A percentile compares a stretch with the other conserved stretches of the same genome.
Conservation (phyloP, 2,888 invertebrate species). For the Apamea crenata region DNA sequence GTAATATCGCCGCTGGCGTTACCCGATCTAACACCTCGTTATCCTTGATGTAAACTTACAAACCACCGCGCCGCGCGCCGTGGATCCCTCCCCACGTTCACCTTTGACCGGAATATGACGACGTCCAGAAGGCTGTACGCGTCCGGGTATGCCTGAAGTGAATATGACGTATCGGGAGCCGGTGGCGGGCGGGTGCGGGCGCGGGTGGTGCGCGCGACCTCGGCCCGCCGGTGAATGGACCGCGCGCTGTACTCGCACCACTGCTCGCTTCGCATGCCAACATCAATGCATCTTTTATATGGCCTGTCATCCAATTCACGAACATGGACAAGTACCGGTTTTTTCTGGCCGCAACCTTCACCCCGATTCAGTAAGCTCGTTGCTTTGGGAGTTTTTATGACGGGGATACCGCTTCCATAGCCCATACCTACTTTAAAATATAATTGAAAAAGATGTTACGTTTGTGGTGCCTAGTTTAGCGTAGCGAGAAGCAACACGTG, state of each 20-base stretch:
- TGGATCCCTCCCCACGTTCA: not conserved
- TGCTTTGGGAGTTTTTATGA: constrained; percentile 4
- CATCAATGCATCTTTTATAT: constrained; percentile 34
- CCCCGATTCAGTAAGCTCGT: constrained; percentile 21
- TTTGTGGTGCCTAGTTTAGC: not conserved
- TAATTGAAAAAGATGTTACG: not conserved
- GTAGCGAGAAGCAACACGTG: not conserved
- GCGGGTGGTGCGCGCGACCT: constrained; percentile 4
- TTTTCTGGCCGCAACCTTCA: constrained; percentile 33
- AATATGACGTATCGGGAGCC: not conserved
- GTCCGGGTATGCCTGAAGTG: not conserved
- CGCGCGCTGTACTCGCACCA: constrained; percentile 7
- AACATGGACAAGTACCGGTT: constrained; percentile 28
- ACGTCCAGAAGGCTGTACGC: not conserved
- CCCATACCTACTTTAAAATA: constrained; percentile 7
- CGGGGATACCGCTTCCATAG: not conserved
- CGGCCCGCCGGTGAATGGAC: constrained; percentile 9
- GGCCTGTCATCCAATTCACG: constrained; percentile 19
- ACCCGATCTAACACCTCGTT: constrained; percentile 41
- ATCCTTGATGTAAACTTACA: constrained; percentile 36
- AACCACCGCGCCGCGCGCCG: not conserved
- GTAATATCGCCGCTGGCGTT: constrained; percentile 37
- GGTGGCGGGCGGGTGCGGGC: not conserved
- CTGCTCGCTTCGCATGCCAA: constrained; percentile 6
- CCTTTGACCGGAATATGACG: constrained; percentile 27